A percentile compares a stretch with the other conserved stretches of the same genome.
These are phyloP conservation scores for Myotis vivesi DNA, from an alignment of 2,797 vertebrate species.

Conservation along the genomic window DNA sequence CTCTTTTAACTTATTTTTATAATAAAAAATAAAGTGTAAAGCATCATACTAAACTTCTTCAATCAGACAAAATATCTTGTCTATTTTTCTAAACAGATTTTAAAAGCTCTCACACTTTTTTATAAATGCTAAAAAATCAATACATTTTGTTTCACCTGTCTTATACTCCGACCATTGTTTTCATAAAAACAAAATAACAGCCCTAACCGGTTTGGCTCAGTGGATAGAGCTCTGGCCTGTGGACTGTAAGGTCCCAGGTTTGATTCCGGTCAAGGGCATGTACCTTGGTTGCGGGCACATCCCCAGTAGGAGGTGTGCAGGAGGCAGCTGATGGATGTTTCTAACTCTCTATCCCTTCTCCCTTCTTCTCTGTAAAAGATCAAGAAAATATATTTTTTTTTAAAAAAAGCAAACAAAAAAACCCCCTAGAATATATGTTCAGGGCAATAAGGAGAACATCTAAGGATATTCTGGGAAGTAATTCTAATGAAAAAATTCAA, in stretches of 20 bases:
- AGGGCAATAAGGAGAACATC: constrained; percentile 10
- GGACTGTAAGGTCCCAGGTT: no score
- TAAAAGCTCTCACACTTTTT: constrained; percentile 1
- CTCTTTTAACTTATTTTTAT: background rate
- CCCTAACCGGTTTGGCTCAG: no score
- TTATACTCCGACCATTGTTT: background rate
- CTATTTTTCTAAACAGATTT: constrained; percentile 30
- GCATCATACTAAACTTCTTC: background rate
- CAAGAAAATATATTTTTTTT: no score
- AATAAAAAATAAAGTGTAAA: constrained; percentile 25
- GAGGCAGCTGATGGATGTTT: no score
- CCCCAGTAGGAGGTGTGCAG: no score
- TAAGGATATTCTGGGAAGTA: constrained; percentile 10
- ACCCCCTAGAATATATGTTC: background rate
- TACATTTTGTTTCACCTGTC: background rate
- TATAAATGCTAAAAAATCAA: background rate
- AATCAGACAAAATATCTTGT: background rate
- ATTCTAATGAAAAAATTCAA: background rate
- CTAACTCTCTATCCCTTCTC: no score
- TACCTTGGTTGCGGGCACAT: no score
- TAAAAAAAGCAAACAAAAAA: no score
- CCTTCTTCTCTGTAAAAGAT: no score
- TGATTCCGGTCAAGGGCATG: no score
- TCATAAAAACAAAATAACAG: constrained; percentile 10
- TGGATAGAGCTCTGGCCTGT: no score